These are phyloP conservation scores for pig (Sus scrofa) DNA, from an alignment of 2,113 vertebrate species.

Conservation along the genomic window T2T-Sscrofa CM000817.6:173800001-173800500, in stretches of 20 bases:
- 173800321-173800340: neutral
- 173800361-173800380: neutral
- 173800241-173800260: slow-evolving; percentile 36
- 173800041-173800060: neutral
- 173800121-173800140: neutral
- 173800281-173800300: neutral
- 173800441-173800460: neutral
- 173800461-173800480: neutral
- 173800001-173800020: neutral
- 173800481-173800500: neutral
- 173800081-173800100: neutral
- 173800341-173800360: neutral
- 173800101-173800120: neutral
- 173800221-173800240: neutral
- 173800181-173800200: neutral
- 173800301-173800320: neutral
- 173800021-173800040: neutral
- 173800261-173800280: neutral
- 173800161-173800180: neutral
- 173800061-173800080: neutral
- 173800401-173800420: neutral
- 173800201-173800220: neutral
- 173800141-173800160: neutral
- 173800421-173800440: neutral
- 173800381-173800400: neutral